phyloP scores from a whole-genome alignment of 2,113 vertebrate genomes.

The Oxyura jamaicensis region DNA sequence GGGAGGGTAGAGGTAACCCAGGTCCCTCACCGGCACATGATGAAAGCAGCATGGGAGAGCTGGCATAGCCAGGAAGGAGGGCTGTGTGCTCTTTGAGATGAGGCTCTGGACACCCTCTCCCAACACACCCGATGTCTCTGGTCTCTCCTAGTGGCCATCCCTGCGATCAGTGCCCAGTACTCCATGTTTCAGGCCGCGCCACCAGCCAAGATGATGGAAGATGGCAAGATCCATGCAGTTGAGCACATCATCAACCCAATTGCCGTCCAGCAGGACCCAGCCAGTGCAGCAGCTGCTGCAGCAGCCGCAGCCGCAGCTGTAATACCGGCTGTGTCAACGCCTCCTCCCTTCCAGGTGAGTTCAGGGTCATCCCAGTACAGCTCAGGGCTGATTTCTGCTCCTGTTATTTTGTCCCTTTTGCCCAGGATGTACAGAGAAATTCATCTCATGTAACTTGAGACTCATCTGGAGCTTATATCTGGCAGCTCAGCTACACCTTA shows the following conservation, averaged over 20 bases:
- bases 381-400: background rate
- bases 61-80: fast-evolving
- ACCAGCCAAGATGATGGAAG: constrained; percentile 91
- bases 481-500: background rate
- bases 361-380: background rate
- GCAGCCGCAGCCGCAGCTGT: constrained; percentile 70
- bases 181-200: constrained; percentile 90
- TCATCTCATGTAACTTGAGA: background rate
- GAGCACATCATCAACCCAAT: constrained; percentile 96
- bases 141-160: constrained; percentile 87
- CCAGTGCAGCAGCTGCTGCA: constrained; percentile 66
- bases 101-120: background rate
- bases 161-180: constrained; percentile 89
- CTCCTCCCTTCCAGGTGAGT: constrained; percentile 94
- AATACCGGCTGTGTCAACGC: constrained; percentile 91
- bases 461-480: background rate
- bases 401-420: background rate
- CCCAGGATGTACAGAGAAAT: background rate
- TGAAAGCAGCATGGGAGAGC: background rate
- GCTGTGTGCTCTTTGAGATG: background rate
- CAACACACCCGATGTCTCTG: background rate
- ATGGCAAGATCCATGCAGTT: constrained; percentile 91
- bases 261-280: constrained; percentile 89
- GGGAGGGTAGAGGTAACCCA: background rate
- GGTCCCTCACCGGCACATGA: fast-evolving